Conservation (phyloP, 2,888 invertebrate species). For the Isoperla grammatica region DNA sequence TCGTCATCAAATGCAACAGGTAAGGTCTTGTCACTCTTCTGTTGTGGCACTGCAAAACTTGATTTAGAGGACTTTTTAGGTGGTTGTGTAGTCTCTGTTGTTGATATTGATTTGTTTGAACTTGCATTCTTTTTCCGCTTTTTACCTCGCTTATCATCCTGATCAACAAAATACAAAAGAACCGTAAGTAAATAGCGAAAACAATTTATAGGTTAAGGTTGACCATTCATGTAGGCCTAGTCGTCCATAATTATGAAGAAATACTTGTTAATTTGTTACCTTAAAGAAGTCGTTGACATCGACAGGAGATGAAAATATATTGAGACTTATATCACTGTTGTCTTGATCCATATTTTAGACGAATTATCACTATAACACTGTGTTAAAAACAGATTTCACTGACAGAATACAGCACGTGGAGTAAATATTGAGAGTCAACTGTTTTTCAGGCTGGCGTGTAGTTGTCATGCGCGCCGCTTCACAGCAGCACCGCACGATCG, state of each 20-base stretch:
- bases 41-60: too few species aligned
- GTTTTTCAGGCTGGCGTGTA: not conserved
- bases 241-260: too few species aligned
- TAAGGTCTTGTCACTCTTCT: too few species aligned
- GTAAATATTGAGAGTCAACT: not conserved
- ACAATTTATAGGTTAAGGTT: not conserved
- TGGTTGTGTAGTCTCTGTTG: too few species aligned
- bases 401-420: not conserved
- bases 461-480: too few species aligned
- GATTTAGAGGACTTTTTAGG: too few species aligned
- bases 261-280: not conserved
- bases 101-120: too few species aligned
- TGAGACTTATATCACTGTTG: constrained; percentile 3
- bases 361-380: not conserved
- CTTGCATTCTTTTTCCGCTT: not conserved
- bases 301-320: not conserved
- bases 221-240: not conserved
- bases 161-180: not conserved
- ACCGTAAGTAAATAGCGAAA: not conserved
- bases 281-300: not conserved
- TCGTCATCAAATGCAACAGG: too few species aligned
- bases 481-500: too few species aligned
- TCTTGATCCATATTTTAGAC: constrained; percentile 4
- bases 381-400: not conserved
- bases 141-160: not conserved